phyloP scores from a whole-genome alignment of 1,140 invertebrate genomes.

The Drosophila cardini region DNA sequence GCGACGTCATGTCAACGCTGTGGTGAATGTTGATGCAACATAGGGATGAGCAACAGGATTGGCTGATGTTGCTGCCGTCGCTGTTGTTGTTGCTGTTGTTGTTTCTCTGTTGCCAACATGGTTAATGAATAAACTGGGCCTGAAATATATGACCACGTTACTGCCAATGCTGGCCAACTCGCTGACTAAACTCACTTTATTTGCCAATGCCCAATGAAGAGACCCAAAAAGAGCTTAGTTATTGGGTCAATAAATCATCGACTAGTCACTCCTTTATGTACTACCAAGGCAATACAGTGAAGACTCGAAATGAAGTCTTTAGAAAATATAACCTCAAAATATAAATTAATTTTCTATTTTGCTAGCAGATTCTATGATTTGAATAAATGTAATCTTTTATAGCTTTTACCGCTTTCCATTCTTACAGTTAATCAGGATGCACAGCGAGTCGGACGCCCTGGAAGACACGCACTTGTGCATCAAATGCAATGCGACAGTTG shows the following conservation, averaged over 20 bases:
- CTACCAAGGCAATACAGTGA: too few relatives aligned
- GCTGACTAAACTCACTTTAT: background rate
- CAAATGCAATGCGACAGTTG: constrained; percentile 92
- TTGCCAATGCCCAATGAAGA: constrained; percentile 9
- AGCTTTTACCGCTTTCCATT: background rate
- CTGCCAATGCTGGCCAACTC: background rate
- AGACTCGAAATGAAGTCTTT: too few relatives aligned
- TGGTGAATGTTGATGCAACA: constrained; percentile 52
- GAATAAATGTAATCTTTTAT: too few relatives aligned
- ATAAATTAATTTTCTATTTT: too few relatives aligned
- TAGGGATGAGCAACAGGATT: constrained; percentile 31
- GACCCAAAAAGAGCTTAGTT: constrained; percentile 5
- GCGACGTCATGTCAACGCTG: constrained; percentile 66
- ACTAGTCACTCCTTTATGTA: background rate
- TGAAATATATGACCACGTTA: constrained; percentile 63
- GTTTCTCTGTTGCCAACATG: constrained; percentile 9
- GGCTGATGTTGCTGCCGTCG: constrained; percentile 21
- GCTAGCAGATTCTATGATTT: too few relatives aligned
- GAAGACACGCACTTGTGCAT: constrained; percentile 94
- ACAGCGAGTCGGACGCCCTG: constrained; percentile 86
- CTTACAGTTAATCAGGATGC: constrained; percentile 65
- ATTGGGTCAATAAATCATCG: constrained; percentile 1
- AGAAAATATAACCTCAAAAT: too few relatives aligned
- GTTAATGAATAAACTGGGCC: constrained; percentile 68
- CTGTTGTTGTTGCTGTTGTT: too few relatives aligned